Evolutionary conservation across 2,888 invertebrate species (phyloP).

Genomic region (Torymus tubicola): DNA sequence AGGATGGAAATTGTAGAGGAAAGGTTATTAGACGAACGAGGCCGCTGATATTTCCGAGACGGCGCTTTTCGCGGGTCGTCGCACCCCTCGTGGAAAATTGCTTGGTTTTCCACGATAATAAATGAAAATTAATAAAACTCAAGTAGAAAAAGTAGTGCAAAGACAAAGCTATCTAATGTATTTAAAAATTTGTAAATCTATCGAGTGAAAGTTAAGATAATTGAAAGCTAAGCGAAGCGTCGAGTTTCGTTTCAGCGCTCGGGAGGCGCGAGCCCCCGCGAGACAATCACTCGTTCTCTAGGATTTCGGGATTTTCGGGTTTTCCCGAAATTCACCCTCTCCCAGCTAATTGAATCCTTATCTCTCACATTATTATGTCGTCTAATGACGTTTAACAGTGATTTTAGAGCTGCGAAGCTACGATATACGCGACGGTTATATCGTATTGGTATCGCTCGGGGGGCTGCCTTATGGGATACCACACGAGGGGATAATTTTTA

Average conservation of each 20-base stretch:
- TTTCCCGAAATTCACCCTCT: not conserved
- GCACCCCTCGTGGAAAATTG: conserved; percentile 41
- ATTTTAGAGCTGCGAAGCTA: not conserved
- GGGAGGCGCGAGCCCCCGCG: conserved; percentile 7
- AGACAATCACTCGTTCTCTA: conserved; percentile 41
- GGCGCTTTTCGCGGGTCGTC: conserved; percentile 45
- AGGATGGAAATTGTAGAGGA: not conserved
- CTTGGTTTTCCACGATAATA: no score
- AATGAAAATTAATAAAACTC: no score
- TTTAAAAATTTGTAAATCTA: not conserved
- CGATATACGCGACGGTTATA: conserved; percentile 1
- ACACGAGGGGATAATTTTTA: not conserved
- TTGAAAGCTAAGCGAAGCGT: not conserved
- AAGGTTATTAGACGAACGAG: no score
- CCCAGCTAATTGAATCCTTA: not conserved
- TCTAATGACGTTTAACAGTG: no score
- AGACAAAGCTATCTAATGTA: conserved; percentile 6
- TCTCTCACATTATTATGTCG: no score
- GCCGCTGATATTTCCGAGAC: conserved; percentile 27
- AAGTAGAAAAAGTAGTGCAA: not conserved
- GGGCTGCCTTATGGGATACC: not conserved
- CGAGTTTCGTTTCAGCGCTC: conserved; percentile 39
- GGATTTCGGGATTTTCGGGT: conserved; percentile 44
- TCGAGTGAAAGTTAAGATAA: not conserved
- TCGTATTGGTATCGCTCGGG: not conserved